Evolutionary conservation across 2,888 invertebrate species (phyloP).

Genomic region (Hoplodrina ambigua): DNA sequence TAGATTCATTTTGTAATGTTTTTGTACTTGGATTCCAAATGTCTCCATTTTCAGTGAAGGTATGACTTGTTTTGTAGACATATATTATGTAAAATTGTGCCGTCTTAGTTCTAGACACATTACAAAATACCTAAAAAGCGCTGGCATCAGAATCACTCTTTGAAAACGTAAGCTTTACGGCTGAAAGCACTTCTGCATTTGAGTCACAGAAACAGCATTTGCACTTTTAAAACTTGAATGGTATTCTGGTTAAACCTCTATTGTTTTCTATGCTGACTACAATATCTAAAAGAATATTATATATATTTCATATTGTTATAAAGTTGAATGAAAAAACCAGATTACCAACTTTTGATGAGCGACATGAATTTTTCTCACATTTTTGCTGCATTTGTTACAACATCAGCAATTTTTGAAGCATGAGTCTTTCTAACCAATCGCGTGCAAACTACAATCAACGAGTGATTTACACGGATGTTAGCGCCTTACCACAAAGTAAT

Average conservation of each 20-base stretch:
- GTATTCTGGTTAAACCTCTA: conserved; percentile 55
- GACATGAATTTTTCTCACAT: conserved; percentile 44
- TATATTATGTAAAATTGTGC: conserved; percentile 73
- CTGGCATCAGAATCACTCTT: conserved; percentile 68
- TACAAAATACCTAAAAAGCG: conserved; percentile 60
- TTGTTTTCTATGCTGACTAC: not conserved
- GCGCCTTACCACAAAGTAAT: conserved; percentile 64
- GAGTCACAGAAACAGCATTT: conserved; percentile 48
- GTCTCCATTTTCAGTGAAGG: conserved; percentile 77
- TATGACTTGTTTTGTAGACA: conserved; percentile 76
- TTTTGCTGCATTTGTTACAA: conserved; percentile 55
- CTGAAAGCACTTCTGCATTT: conserved; percentile 55
- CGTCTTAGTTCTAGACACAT: conserved; percentile 67
- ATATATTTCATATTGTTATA: not conserved
- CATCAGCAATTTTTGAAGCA: conserved; percentile 53
- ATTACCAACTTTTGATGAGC: conserved; percentile 44
- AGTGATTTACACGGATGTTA: conserved; percentile 68
- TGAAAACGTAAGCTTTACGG: conserved; percentile 59
- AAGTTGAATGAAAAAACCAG: conserved; percentile 48
- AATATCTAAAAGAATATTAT: not conserved
- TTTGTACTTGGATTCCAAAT: conserved; percentile 67
- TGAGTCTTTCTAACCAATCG: conserved; percentile 58
- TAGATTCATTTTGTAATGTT: conserved; percentile 54
- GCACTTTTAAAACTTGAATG: conserved; percentile 54
- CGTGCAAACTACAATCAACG: conserved; percentile 59